These are phyloP conservation scores for Habrosyne pyritoides DNA, from an alignment of 2,888 invertebrate genomes.

Conservation along the genomic window DNA sequence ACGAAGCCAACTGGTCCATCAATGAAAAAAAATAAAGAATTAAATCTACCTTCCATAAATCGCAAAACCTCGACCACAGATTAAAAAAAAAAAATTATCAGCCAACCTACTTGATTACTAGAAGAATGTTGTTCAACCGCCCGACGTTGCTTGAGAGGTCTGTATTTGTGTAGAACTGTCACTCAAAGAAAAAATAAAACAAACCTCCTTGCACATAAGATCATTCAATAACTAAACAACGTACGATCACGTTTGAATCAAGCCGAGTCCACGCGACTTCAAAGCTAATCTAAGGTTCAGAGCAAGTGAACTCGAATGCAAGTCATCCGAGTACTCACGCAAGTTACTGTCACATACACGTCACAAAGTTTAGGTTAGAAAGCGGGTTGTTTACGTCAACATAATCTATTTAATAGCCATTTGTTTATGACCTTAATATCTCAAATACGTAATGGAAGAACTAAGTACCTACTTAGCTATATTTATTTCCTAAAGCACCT, in stretches of 20 bases:
- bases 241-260: neutral
- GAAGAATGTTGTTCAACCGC: too few species aligned
- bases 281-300: neutral
- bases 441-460: neutral
- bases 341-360: neutral
- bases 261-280: neutral
- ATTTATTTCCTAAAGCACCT: too few species aligned
- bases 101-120: too few species aligned
- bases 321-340: neutral
- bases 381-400: neutral
- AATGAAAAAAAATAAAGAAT: too few species aligned
- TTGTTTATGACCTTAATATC: neutral
- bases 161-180: too few species aligned
- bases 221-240: neutral
- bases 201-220: neutral
- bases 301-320: constrained; percentile 2
- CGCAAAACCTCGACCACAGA: too few species aligned
- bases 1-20: too few species aligned
- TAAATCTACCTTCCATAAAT: too few species aligned
- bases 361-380: neutral
- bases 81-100: too few species aligned
- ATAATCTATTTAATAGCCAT: neutral
- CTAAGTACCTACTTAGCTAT: too few species aligned
- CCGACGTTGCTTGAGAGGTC: too few species aligned
- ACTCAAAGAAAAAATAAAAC: neutral